A percentile compares a stretch with the other conserved stretches of the same genome.
phyloP scores from a whole-genome alignment of 2,113 vertebrate genomes.

The Eubucco bourcierii region DNA sequence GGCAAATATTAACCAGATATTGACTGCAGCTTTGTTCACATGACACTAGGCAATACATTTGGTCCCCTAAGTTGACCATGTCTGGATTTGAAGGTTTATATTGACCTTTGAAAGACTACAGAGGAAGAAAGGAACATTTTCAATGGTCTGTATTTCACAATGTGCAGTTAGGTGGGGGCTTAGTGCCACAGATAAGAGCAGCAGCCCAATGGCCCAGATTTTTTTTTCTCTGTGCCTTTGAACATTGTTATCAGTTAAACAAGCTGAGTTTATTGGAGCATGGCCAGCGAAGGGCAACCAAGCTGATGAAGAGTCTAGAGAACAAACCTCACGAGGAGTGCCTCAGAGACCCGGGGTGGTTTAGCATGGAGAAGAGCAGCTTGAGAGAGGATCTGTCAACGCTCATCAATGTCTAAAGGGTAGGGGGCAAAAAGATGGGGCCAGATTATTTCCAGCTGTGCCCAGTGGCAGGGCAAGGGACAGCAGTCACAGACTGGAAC shows the following conservation, averaged over 20 bases:
- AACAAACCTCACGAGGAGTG: no score
- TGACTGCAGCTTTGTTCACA: slow-evolving; percentile 21
- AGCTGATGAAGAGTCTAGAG: no score
- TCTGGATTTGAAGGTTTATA: slow-evolving; percentile 6
- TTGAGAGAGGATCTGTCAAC: no score
- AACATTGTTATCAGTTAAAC: not conserved
- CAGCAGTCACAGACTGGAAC: no score
- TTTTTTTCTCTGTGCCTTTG: not conserved
- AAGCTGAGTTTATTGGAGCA: not conserved
- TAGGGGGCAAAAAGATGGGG: no score
- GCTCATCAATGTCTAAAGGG: no score
- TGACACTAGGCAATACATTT: not conserved
- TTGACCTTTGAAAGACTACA: slow-evolving; percentile 29
- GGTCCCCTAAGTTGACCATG: not conserved
- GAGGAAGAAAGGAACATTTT: slow-evolving; percentile 2
- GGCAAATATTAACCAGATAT: slow-evolving; percentile 72
- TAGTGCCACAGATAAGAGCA: not conserved
- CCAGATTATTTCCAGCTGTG: no score
- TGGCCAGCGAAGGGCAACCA: no score
- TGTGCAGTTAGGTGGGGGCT: not conserved
- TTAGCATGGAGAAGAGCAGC: no score
- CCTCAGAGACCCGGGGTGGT: no score
- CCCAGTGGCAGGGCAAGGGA: no score
- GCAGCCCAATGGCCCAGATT: not conserved
- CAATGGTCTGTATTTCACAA: not conserved